phyloP scores from a whole-genome alignment of 2,888 invertebrate species.

The Agriotes lineatus region DNA sequence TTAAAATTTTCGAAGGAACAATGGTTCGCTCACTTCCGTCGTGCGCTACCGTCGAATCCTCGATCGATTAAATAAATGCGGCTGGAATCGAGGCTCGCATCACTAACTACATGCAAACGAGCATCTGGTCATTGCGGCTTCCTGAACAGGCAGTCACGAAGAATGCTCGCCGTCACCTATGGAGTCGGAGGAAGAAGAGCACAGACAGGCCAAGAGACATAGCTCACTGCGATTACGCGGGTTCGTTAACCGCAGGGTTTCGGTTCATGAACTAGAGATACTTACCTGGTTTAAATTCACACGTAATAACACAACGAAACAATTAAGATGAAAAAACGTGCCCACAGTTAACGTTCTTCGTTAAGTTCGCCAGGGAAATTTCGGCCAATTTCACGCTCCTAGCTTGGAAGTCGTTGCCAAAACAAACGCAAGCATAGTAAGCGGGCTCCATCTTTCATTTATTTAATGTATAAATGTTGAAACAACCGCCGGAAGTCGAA shows the following conservation, averaged over 20 bases:
- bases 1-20: conserved; percentile 12
- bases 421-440: neutral
- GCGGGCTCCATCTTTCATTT: too few species aligned
- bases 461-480: too few species aligned
- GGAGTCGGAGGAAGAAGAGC: conserved; percentile 23
- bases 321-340: conserved; percentile 9
- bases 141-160: conserved; percentile 30
- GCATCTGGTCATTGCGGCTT: conserved; percentile 17
- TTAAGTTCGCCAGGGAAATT: neutral
- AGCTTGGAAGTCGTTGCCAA: neutral
- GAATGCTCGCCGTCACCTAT: conserved; percentile 8
- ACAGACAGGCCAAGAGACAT: conserved; percentile 17
- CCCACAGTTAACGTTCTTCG: too few species aligned
- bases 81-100: conserved; percentile 10
- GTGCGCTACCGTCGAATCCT: neutral
- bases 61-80: conserved; percentile 24
- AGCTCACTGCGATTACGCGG: conserved; percentile 31
- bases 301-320: conserved; percentile 23
- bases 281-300: conserved; percentile 38
- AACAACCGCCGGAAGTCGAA: too few species aligned
- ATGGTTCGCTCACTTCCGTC: conserved; percentile 14
- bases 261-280: conserved; percentile 40
- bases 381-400: conserved; percentile 11
- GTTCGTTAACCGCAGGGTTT: conserved; percentile 37
- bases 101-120: conserved; percentile 24